A percentile compares a stretch with the other conserved stretches of the same genome.
phyloP scores from a whole-genome alignment of 2,797 vertebrate genomes.

The Leptodactylus fallax region DNA sequence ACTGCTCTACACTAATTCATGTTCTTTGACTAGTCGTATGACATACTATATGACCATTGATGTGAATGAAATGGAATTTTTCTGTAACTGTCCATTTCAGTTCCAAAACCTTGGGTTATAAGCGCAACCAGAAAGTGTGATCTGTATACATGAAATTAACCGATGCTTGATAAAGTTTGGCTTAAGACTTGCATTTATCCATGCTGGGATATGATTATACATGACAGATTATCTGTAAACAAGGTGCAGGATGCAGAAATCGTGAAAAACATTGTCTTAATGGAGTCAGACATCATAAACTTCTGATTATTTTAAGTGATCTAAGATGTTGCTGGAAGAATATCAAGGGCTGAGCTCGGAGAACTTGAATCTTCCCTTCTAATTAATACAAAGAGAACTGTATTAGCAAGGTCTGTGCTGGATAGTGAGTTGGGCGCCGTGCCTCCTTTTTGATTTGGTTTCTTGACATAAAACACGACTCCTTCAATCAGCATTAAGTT shows the following conservation, averaged over 20 bases:
- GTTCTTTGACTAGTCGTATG: background rate
- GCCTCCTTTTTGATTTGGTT: conserved; percentile 51
- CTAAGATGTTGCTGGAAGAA: conserved; percentile 59
- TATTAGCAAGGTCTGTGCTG: conserved; percentile 53
- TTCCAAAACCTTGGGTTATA: conserved; percentile 18
- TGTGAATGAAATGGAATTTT: conserved; percentile 36
- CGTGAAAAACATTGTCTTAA: conserved; percentile 65
- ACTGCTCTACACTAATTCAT: background rate
- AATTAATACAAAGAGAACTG: conserved; percentile 61
- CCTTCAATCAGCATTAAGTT: conserved; percentile 48
- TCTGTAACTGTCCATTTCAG: background rate
- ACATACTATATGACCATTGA: background rate
- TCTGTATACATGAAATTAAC: conserved; percentile 37
- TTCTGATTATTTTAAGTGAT: conserved; percentile 66
- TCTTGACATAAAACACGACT: conserved; percentile 63
- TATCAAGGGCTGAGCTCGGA: conserved; percentile 57
- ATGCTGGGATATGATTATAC: conserved; percentile 30
- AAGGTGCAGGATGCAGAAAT: conserved; percentile 31
- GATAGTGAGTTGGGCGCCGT: conserved; percentile 49
- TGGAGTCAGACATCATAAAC: conserved; percentile 69
- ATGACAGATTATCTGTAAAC: conserved; percentile 52
- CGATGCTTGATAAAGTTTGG: conserved; percentile 35
- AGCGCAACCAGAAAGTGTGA: conserved; percentile 38
- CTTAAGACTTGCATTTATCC: conserved; percentile 34
- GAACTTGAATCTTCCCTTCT: conserved; percentile 55